Base-by-base conservation (phyloP, 2,888 invertebrate genomes). In the Mesoligia furuncula region DNA sequence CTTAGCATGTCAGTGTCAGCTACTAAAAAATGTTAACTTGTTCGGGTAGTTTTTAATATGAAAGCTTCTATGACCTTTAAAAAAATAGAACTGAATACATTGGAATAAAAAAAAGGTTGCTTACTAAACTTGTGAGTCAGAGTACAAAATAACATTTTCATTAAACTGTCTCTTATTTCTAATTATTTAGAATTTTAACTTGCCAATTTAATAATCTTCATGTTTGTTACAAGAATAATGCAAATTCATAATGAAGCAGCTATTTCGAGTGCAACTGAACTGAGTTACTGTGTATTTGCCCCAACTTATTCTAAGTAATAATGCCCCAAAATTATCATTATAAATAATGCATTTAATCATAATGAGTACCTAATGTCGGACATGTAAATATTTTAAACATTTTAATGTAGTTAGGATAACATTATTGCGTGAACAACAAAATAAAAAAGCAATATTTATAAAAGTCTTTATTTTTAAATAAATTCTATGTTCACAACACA, bases 381-480 rank as follows among this genome's bases (percentile, higher is more conserved):
- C 9, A 73, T 79, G 79, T 79, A 83, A 79, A 84, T 85, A 86
- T 59, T 51, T 71, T 59, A n/a, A 73, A 39, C 36, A 69, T 51
- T 68, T 48, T 69, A 64, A 54, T 71, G 17, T 75, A 76, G 39
- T 70, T 74, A 81, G 71, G 15, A 48, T 71, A 70, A 66, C 42
- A 42, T 42, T 62, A 51, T 69, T 75, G 70, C 67, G 54, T 75
- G 64, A 76, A 73, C 51, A 80, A 73, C 54, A 73, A 80, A 79
- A 85, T 90, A 89, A 91, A 91, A 89, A 82, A 73, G 77, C 39
- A 72, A 79, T 75, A 84, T 81, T 75, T 83, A 80, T 90, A 85
- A 85, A 92, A 90, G 85, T 83, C 86, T 93, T 93, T 92, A 90
- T 90, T 91, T 91, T 88, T 86, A 85, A 84, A 81, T 87, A 89